phyloP scores from a whole-genome alignment of 2,113 vertebrate genomes.

The Toxostoma redivivum region DNA sequence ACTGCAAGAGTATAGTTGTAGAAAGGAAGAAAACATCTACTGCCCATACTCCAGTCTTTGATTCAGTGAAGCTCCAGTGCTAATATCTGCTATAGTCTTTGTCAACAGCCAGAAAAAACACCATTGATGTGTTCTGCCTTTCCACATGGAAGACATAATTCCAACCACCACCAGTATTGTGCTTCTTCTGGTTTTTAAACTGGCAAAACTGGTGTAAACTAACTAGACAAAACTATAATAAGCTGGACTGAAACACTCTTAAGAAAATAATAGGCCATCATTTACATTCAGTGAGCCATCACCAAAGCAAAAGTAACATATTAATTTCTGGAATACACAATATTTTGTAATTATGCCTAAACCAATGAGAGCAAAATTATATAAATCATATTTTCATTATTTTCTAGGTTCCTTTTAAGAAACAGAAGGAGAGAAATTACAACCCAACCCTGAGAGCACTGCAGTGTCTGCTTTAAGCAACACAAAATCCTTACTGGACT shows the following conservation, averaged over 20 bases:
- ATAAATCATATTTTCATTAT: neutral
- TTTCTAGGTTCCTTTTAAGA: neutral
- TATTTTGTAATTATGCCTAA: neutral
- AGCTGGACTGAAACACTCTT: neutral
- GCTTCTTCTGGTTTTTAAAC: neutral
- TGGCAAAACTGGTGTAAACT: neutral
- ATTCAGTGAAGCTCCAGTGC: neutral
- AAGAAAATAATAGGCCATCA: neutral
- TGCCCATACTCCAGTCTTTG: neutral
- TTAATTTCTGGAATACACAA: accelerated
- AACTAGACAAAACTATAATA: neutral
- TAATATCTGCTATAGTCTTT: neutral
- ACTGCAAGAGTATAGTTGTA: neutral
- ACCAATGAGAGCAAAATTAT: neutral
- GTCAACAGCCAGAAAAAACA: neutral
- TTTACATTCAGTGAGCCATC: neutral
- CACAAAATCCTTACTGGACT: neutral
- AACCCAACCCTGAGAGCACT: accelerated
- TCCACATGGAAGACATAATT: neutral
- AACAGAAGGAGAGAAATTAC: neutral
- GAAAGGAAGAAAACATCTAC: neutral
- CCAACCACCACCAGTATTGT: neutral
- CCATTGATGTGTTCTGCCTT: neutral
- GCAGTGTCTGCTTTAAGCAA: neutral
- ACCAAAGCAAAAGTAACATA: neutral